Base-by-base conservation (phyloP, 1,140 invertebrate genomes). In the Ctenoplectra terminalis region DNA sequence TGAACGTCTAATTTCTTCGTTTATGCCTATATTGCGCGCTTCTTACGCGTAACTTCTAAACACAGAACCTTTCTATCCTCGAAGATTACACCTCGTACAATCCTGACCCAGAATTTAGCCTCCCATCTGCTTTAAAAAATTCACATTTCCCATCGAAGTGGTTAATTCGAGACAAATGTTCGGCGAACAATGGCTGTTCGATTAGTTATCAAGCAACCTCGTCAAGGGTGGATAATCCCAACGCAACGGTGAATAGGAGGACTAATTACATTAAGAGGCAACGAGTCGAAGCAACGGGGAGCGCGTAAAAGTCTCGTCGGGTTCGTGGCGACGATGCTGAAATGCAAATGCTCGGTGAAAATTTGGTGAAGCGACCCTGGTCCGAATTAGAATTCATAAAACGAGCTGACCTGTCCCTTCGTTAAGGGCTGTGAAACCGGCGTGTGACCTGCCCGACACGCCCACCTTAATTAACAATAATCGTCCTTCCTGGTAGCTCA, bases 391-490 rank as follows among this genome's bases (percentile, higher is more conserved):
- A 75, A 85, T 82, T 88, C 43, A 43, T 67, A 72, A 82, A 85
- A 87, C 74, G 64, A 17, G 31, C 67, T 70, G 78, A 87, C 46
- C 74, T 85, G 73, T 74, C 52, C 77, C 81, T 86, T 86, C 61
- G 74, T 87, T 84, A 75, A 84, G 79, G 61, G 26, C 52, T 58
- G 31, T 76, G 69, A 79, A 58, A 87, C 46, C 58, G 72, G 56
- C 67, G 76, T 85, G 80, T n/a, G 69, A 84, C 71, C 60, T 73
- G 70, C 46, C 52, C 67, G 85, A 67, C 82, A 90, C 86, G 81
- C 85, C 87, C 81, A 90, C 86, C 80, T 90, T 91, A 91, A 92
- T 91, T 92, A 91, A 91, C 88, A 90, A 89, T 83, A 77, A 90
- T 89, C 88, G 87, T 90, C 89, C 88, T 90, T 91, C 87, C 87